Base-by-base conservation (phyloP, 2,888 invertebrate genomes). In the Melolontha melolontha region DNA sequence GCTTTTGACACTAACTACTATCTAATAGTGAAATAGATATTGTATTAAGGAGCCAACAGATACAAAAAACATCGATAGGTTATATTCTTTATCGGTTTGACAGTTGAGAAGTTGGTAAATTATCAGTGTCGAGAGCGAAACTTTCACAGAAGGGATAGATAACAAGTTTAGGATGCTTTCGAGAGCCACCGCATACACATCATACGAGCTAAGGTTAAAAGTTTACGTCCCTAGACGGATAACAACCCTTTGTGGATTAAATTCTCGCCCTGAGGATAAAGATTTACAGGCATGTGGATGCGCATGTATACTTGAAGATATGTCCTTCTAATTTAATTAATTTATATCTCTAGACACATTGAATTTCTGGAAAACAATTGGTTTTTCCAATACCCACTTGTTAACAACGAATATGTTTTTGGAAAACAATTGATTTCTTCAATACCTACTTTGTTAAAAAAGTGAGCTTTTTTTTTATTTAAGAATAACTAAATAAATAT, bases 111-210 rank as follows among this genome's bases (percentile, higher is more conserved):
- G 22, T 51, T 51, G 27, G 27, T 29, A 12, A n/a, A 50, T 50
- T 50, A 51, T 51, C 29, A 34, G 51, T 51, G 27, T 12, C 12
- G 51, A 27, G 51, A 51, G n/a, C 17, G 17, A 54, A 54, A 54
- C 54, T 54, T 54, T 39, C 54, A 50, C 51, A 41, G 64, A 54
- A 52, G 41, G 64, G 64, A 54, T 54, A 65, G 64, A 65, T 65
- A 65, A 54, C 64, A 52, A 65, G 64, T 65, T 65, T 65, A 54
- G 64, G 54, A 65, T 44, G 64, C 64, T 65, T 65, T 44, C 44
- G 64, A 54, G 64, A 54, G 34, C 52, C 54, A 40, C 64, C 17
- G 11, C 17, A 40, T 14, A 39, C 49, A 14, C 59, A 44, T 44
- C 42, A 50, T 44, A 52, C 50, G 34, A 42, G 52, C 44, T 54